A percentile compares a stretch with the other conserved stretches of the same genome.
Conservation (phyloP, 1,140 invertebrate species). For the Drosophila arawakana region DNA sequence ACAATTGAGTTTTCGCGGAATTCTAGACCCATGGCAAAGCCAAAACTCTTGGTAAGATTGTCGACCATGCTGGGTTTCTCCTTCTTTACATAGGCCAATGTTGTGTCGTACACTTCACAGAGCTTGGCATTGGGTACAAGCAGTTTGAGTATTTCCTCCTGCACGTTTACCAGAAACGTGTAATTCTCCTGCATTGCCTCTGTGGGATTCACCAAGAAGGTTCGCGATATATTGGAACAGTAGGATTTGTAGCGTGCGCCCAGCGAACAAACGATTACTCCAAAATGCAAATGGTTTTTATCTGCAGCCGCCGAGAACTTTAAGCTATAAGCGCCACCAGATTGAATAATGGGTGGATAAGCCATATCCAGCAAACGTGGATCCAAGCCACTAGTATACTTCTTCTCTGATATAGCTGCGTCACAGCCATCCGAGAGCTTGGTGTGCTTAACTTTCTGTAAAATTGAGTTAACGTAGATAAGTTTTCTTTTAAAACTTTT, state of each 20-base stretch:
- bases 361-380: conserved; percentile 96
- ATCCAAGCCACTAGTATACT: conserved; percentile 96
- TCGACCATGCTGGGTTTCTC: conserved; percentile 94
- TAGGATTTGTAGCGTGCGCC: conserved; percentile 98
- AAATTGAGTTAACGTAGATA: neutral
- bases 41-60: conserved; percentile 97
- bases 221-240: conserved; percentile 99
- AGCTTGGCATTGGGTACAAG: conserved; percentile 94
- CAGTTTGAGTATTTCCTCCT: conserved; percentile 95
- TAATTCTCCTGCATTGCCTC: conserved; percentile 94
- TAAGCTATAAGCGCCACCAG: conserved; percentile 97
- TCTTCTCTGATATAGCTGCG: conserved; percentile 95
- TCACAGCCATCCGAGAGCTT: conserved; percentile 98
- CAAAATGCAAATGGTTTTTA: conserved; percentile 97
- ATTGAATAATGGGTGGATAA: conserved; percentile 99
- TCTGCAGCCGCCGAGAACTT: conserved; percentile 98
- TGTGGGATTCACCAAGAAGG: conserved; percentile 98
- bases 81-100: conserved; percentile 93
- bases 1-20: conserved; percentile 97
- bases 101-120: conserved; percentile 95
- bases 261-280: conserved; percentile 97
- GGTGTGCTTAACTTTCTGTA: conserved; percentile 95
- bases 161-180: conserved; percentile 95
- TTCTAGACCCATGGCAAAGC: conserved; percentile 99
- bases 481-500: neutral